Conservation (phyloP, 1,140 invertebrate genomes). For the Cataglyphis hispanica region DNA sequence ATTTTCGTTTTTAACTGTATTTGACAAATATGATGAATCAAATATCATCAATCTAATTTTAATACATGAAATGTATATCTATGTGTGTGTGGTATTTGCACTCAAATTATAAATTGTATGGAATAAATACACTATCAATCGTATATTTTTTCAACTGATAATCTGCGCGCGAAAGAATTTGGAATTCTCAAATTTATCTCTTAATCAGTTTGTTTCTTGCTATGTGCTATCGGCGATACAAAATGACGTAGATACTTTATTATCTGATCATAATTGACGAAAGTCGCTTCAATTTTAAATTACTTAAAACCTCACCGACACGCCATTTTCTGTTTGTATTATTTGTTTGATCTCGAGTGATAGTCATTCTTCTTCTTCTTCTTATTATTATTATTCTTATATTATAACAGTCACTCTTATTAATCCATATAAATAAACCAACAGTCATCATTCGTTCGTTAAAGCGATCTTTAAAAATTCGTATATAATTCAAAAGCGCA, state of each 20-base stretch:
- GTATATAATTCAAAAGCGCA: not conserved
- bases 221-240: constrained; percentile 27
- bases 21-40: not conserved
- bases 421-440: not conserved
- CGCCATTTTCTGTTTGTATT: not conserved
- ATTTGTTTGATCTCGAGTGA: constrained; percentile 34
- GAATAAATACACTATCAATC: too few species aligned
- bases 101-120: not conserved
- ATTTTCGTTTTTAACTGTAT: not conserved
- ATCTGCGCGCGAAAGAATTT: not conserved
- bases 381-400: too few species aligned
- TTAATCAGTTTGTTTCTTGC: not conserved
- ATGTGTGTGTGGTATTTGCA: not conserved
- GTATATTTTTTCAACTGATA: constrained; percentile 15
- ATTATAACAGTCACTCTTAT: too few species aligned
- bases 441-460: not conserved
- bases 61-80: not conserved
- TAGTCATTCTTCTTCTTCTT: too few species aligned
- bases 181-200: not conserved
- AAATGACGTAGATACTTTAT: constrained; percentile 52
- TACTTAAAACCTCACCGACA: not conserved
- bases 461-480: not conserved
- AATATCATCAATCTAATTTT: not conserved
- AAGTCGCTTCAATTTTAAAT: constrained; percentile 8
- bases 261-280: constrained; percentile 57